A percentile compares a stretch with the other conserved stretches of the same genome.
Evolutionary conservation across 1,140 invertebrate genomes (phyloP).

Genomic region (Lerema accius): DNA sequence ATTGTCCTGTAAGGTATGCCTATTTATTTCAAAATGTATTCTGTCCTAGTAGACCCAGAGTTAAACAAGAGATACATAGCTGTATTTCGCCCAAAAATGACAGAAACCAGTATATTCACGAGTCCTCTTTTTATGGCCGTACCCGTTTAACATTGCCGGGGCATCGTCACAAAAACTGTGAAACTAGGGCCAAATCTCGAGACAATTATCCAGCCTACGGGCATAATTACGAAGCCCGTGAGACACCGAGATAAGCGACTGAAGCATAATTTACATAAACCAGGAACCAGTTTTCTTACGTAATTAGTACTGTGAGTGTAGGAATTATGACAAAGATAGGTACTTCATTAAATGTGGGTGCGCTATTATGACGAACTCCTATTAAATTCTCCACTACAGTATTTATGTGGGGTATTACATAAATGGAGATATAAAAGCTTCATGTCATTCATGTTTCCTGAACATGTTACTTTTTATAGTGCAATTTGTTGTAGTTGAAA

Average conservation of each 20-base stretch:
- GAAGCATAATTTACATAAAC: conserved; percentile 47
- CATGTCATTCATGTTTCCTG: conserved; percentile 57
- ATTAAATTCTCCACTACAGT: neutral
- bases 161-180: conserved; percentile 40
- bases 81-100: no score
- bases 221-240: conserved; percentile 45
- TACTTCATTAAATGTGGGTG: conserved; percentile 17
- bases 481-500: no score
- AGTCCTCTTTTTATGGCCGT: neutral
- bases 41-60: no score
- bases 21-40: no score
- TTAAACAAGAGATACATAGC: no score
- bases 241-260: conserved; percentile 47
- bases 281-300: conserved; percentile 32
- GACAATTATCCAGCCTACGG: conserved; percentile 55
- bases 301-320: conserved; percentile 40
- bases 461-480: conserved; percentile 24
- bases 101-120: no score
- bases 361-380: neutral
- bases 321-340: conserved; percentile 35
- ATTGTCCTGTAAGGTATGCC: no score
- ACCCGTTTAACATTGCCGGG: conserved; percentile 16
- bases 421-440: conserved; percentile 54
- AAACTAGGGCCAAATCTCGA: conserved; percentile 40
- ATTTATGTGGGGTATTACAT: neutral